phyloP scores from a whole-genome alignment of 92 coral and sea anemone genomes.

The Diadumene lineata region DNA sequence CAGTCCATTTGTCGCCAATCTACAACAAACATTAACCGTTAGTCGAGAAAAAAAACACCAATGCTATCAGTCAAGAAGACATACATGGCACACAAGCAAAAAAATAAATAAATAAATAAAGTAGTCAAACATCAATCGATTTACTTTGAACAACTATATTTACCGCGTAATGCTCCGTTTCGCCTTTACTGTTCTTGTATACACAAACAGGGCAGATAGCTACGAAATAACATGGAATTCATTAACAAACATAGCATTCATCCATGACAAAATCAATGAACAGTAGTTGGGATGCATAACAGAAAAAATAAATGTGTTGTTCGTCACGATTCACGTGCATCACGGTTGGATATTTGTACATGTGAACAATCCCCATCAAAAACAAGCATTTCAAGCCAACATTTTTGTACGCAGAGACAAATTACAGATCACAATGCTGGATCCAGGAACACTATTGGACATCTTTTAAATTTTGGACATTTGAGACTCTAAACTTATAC shows the following conservation, averaged over 20 bases:
- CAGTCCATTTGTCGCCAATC: constrained; percentile 75
- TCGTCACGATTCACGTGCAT: not conserved
- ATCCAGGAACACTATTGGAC: no score
- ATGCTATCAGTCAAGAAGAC: no score
- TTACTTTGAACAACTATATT: constrained; percentile 3
- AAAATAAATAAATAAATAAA: not conserved
- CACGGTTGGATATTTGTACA: no score
- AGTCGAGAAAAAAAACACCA: not conserved
- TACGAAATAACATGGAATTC: constrained; percentile 13
- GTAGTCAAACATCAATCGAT: not conserved
- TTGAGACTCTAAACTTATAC: no score
- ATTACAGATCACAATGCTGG: no score
- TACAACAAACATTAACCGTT: no score
- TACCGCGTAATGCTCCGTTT: constrained; percentile 73
- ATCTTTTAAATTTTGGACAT: no score
- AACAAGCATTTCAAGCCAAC: no score
- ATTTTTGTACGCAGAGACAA: no score
- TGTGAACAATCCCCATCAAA: no score
- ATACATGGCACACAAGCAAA: not conserved
- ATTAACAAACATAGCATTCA: not conserved
- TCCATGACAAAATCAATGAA: not conserved
- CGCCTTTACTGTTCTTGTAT: constrained; percentile 69
- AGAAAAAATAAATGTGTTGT: not conserved
- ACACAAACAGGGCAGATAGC: constrained; percentile 89
- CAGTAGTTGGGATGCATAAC: not conserved